Conservation (phyloP, 2,797 vertebrate genomes). For the Sebastes minor region DNA sequence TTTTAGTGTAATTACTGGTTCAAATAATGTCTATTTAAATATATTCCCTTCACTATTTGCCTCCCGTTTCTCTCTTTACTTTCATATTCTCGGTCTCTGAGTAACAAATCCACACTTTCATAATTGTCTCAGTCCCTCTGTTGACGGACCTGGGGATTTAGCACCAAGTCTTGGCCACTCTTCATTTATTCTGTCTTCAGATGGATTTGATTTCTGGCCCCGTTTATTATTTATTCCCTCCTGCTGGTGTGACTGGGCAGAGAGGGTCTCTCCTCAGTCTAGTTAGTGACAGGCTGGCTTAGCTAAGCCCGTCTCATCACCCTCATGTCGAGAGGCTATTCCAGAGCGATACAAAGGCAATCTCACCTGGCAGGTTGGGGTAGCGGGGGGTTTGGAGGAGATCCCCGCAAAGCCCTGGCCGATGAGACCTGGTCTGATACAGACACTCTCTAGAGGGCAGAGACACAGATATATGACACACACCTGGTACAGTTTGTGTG, state of each 20-base stretch:
- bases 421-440: constrained; percentile 17
- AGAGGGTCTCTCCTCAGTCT: constrained; percentile 18
- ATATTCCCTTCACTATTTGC: neutral
- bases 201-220: constrained; percentile 21
- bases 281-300: constrained; percentile 21
- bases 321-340: constrained; percentile 9
- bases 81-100: neutral
- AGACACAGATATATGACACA: neutral
- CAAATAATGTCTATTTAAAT: constrained; percentile 5
- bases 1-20: constrained; percentile 23
- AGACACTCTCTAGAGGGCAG: neutral
- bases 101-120: neutral
- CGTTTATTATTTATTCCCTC: constrained; percentile 13
- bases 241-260: neutral
- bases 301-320: constrained; percentile 33
- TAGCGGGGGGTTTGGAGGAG: constrained; percentile 18
- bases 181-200: constrained; percentile 43
- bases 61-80: neutral
- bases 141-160: neutral
- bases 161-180: neutral
- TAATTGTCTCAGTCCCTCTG: neutral
- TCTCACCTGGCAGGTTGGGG: constrained; percentile 51
- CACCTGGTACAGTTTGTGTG: neutral
- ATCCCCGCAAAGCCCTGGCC: constrained; percentile 45
- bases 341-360: constrained; percentile 40